Evolutionary conservation across 2,113 vertebrate genomes (phyloP).

Genomic region (Cairina moschata): DNA sequence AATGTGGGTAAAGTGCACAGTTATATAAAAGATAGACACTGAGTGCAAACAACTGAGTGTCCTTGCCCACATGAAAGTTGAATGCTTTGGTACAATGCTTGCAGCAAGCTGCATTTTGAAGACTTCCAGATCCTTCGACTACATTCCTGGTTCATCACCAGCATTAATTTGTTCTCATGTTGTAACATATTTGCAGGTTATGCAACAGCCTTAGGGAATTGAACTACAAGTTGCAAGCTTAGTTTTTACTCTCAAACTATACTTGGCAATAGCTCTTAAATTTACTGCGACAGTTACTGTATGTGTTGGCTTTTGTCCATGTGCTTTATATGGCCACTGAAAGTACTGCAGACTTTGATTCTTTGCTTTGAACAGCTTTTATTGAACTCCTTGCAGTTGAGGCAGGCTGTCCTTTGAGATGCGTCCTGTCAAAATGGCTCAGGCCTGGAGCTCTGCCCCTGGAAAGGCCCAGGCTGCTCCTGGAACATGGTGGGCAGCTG

Average conservation of each 20-base stretch:
- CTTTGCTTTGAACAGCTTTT: background rate
- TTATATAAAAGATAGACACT: background rate
- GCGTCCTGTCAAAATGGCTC: background rate
- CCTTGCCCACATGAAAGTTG: background rate
- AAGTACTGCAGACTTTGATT: background rate
- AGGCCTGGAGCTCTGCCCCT: background rate
- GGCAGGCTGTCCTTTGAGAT: background rate
- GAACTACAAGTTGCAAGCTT: background rate
- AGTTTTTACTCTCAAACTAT: conserved; percentile 16
- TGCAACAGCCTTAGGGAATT: conserved; percentile 35
- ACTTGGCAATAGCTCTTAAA: conserved; percentile 14
- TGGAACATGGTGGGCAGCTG: background rate
- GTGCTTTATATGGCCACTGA: background rate
- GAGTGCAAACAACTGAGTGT: background rate
- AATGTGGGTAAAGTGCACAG: fast-evolving
- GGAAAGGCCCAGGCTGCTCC: background rate
- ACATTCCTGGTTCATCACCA: conserved; percentile 14
- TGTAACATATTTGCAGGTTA: conserved; percentile 33
- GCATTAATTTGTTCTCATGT: conserved; percentile 36
- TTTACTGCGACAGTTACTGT: background rate
- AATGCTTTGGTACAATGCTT: background rate
- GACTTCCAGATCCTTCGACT: background rate
- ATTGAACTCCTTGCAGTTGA: background rate
- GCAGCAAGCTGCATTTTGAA: background rate
- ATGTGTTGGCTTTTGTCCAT: conserved; percentile 19